Evolutionary conservation across 1,140 invertebrate genomes (phyloP).

Genomic region (Gryon sp.): DNA sequence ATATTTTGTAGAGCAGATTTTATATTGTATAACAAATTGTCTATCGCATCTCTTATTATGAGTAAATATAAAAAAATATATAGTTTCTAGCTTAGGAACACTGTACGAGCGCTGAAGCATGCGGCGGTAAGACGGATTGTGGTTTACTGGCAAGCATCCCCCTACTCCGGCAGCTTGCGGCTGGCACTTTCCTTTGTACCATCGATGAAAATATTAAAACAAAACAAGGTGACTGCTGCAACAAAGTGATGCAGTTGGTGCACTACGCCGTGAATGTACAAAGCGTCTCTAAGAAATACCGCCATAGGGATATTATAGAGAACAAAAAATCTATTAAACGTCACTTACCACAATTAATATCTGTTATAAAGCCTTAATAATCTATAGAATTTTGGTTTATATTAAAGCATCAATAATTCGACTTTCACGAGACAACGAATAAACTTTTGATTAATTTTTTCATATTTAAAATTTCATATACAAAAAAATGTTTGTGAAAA

Average conservation of each 20-base stretch:
- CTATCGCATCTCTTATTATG: conserved; percentile 30
- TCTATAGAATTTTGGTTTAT: neutral
- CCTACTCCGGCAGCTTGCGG: conserved; percentile 42
- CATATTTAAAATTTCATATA: no score
- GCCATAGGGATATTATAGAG: conserved; percentile 49
- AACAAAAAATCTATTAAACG: conserved; percentile 40
- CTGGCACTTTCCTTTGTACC: conserved; percentile 60
- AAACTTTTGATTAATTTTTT: no score
- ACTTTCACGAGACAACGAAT: no score
- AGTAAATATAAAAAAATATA: conserved; percentile 41
- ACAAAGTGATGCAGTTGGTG: conserved; percentile 45
- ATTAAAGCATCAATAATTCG: conserved; percentile 7
- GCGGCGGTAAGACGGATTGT: conserved; percentile 58
- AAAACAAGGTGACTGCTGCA: conserved; percentile 58
- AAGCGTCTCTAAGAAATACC: conserved; percentile 54
- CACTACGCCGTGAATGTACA: conserved; percentile 29
- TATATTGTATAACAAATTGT: conserved; percentile 35
- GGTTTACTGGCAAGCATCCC: conserved; percentile 50
- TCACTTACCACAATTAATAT: conserved; percentile 40
- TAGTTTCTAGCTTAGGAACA: conserved; percentile 15
- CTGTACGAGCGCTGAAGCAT: conserved; percentile 46
- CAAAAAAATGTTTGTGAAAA: no score
- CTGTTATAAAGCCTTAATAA: conserved; percentile 26
- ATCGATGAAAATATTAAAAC: conserved; percentile 66
- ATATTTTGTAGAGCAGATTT: no score